A percentile compares a stretch with the other conserved stretches of the same genome.
These are phyloP conservation scores for Nyleta sp. DNA, from an alignment of 2,888 invertebrate species.

Conservation along the genomic window DNA sequence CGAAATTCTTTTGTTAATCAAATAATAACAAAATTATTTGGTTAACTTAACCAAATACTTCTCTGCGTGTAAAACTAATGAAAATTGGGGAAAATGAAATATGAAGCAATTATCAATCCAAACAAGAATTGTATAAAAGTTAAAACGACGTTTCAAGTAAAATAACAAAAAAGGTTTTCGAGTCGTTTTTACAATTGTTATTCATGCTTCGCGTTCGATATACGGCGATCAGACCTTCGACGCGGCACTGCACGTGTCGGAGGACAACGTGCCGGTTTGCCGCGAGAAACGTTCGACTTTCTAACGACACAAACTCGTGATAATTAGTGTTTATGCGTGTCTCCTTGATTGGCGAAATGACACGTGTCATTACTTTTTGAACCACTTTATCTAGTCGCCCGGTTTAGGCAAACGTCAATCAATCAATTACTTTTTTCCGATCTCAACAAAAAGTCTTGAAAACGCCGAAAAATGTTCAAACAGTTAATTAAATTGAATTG, in stretches of 20 bases:
- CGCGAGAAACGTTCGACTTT: conserved; percentile 52
- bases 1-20: no score
- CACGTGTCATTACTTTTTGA: conserved; percentile 31
- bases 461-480: no score
- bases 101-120: no score
- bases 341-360: conserved; percentile 42
- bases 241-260: conserved; percentile 39
- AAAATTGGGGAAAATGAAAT: no score
- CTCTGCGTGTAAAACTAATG: no score
- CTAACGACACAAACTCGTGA: conserved; percentile 35
- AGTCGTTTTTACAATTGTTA: conserved; percentile 4
- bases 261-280: conserved; percentile 44
- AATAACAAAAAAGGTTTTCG: neutral
- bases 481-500: no score
- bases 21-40: no score
- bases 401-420: neutral
- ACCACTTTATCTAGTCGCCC: conserved; percentile 26
- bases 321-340: conserved; percentile 47
- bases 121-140: no score
- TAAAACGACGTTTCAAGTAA: no score
- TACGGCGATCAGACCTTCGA: conserved; percentile 39
- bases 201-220: conserved; percentile 17
- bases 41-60: no score
- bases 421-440: no score
- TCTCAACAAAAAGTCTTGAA: no score